These are phyloP conservation scores for Lucilia cuprina DNA, from an alignment of 1,140 invertebrate species.

Conservation along the genomic window DNA sequence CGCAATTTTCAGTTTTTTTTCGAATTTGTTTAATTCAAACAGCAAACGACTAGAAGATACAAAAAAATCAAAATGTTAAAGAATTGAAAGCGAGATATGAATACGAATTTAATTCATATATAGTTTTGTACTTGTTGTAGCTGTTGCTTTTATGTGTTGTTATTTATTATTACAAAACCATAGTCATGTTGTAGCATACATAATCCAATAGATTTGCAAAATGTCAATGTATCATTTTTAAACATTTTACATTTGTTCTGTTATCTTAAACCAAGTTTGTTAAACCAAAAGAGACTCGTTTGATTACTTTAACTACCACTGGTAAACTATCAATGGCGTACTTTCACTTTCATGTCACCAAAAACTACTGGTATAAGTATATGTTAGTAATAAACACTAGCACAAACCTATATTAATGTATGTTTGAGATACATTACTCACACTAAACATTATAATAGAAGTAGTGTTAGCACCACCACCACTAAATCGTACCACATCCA, in stretches of 20 bases:
- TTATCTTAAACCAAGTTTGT: too few relatives aligned
- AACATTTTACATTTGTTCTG: too few relatives aligned
- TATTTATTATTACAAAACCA: not conserved
- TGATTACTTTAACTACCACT: too few relatives aligned
- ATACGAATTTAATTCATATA: not conserved
- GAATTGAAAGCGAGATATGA: constrained; percentile 14
- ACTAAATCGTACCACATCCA: not conserved
- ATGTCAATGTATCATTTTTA: too few relatives aligned
- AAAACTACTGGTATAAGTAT: too few relatives aligned
- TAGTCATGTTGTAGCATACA: not conserved
- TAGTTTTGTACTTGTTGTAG: not conserved
- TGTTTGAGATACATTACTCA: not conserved
- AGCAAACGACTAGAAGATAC: not conserved
- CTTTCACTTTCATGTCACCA: too few relatives aligned
- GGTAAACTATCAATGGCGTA: too few relatives aligned
- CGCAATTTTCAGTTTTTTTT: not conserved
- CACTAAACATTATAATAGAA: not conserved
- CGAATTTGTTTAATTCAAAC: not conserved
- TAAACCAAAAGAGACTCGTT: too few relatives aligned
- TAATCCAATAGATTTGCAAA: not conserved
- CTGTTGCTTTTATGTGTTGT: not conserved
- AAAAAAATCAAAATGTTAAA: not conserved
- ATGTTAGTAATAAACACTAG: not conserved
- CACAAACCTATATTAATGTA: not conserved
- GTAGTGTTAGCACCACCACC: not conserved